These are phyloP conservation scores for Archegozetes longisetosus DNA, from an alignment of 1,140 invertebrate species.

Conservation along the genomic window DNA sequence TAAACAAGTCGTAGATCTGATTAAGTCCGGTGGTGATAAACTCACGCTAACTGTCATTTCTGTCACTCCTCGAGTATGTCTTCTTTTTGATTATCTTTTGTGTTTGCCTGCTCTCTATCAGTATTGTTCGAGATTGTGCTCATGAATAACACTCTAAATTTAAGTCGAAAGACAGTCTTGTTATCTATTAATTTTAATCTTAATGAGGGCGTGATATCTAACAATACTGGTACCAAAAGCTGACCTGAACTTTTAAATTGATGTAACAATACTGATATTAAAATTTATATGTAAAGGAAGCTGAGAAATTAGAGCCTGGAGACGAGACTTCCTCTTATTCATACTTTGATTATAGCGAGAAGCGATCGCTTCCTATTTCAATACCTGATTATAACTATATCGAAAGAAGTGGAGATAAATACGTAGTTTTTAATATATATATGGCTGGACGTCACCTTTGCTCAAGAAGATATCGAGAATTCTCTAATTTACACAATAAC, in stretches of 20 bases:
- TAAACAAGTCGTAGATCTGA: conserved; percentile 96
- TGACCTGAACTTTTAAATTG: neutral
- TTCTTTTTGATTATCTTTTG: neutral
- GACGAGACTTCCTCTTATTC: conserved; percentile 73
- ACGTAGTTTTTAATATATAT: conserved; percentile 94
- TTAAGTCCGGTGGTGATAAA: conserved; percentile 93
- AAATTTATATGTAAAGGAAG: conserved; percentile 42
- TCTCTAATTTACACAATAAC: conserved; percentile 69
- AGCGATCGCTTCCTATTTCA: conserved; percentile 90
- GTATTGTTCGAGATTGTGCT: no score
- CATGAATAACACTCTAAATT: no score
- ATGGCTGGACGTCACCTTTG: conserved; percentile 96
- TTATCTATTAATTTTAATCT: no score
- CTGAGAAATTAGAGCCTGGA: conserved; percentile 63
- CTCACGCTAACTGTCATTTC: conserved; percentile 89
- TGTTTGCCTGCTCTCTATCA: no score
- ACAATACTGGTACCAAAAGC: no score
- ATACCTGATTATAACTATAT: conserved; percentile 81
- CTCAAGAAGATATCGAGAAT: conserved; percentile 87
- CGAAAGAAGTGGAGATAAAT: conserved; percentile 66
- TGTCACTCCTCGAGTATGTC: conserved; percentile 65
- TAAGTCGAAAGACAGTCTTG: no score
- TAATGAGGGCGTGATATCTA: no score
- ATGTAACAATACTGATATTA: conserved; percentile 10
- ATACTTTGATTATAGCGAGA: conserved; percentile 94